Conservation (phyloP, 2,888 invertebrate genomes). For the Periphyllus acericola region DNA sequence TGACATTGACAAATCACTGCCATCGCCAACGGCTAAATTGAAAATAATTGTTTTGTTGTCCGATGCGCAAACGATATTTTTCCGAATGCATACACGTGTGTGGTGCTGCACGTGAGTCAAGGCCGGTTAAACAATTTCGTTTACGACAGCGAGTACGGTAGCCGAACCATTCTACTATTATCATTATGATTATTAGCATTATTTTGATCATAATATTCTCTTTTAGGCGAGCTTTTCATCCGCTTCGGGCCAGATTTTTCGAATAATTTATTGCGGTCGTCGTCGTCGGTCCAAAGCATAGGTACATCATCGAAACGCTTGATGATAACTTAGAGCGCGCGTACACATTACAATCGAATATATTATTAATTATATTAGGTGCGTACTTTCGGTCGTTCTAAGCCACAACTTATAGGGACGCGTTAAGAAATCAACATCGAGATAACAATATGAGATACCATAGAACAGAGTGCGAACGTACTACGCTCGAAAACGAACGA, state of each 20-base stretch:
- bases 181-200: background rate
- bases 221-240: background rate
- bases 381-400: too few relatives aligned
- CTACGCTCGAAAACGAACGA: too few relatives aligned
- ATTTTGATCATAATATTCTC: background rate
- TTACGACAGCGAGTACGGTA: background rate
- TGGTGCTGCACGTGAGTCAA: background rate
- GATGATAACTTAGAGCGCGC: too few relatives aligned
- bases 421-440: too few relatives aligned
- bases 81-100: background rate
- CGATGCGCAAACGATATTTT: background rate
- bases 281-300: background rate
- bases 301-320: too few relatives aligned
- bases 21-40: constrained; percentile 30
- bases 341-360: too few relatives aligned
- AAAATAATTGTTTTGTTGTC: constrained; percentile 47
- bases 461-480: too few relatives aligned
- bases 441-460: too few relatives aligned
- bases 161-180: background rate
- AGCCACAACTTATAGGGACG: too few relatives aligned
- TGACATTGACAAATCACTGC: constrained; percentile 54
- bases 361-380: too few relatives aligned
- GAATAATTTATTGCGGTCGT: background rate
- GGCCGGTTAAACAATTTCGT: constrained; percentile 26
- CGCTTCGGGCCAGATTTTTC: background rate